Evolutionary conservation across 1,140 invertebrate genomes (phyloP).

Genomic region (Aphidius gifuensis): DNA sequence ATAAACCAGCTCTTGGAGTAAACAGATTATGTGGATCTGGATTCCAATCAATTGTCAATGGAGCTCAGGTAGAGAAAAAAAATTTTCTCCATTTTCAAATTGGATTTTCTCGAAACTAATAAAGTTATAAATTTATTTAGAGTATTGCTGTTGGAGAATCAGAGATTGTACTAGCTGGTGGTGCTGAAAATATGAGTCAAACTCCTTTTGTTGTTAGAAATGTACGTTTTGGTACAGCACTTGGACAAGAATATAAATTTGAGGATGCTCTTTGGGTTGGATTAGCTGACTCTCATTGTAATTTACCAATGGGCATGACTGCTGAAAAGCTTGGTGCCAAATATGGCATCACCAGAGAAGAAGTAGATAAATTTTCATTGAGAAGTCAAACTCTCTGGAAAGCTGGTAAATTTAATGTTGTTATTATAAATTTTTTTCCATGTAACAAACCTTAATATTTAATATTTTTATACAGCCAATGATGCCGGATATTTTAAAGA

Average conservation of each 20-base stretch:
- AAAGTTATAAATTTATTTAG: constrained; percentile 50
- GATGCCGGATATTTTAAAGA: constrained; percentile 85
- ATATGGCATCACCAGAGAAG: constrained; percentile 80
- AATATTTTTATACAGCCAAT: constrained; percentile 63
- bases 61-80: constrained; percentile 69
- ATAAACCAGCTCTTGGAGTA: constrained; percentile 76
- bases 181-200: constrained; percentile 94
- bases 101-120: neutral
- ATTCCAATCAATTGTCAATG: constrained; percentile 90
- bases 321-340: constrained; percentile 95
- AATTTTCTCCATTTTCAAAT: constrained; percentile 15
- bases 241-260: constrained; percentile 77
- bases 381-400: constrained; percentile 82
- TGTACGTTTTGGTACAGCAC: constrained; percentile 84
- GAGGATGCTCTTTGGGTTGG: constrained; percentile 94
- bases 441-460: neutral
- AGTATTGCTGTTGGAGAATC: constrained; percentile 86
- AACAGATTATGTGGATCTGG: constrained; percentile 94
- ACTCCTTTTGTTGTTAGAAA: constrained; percentile 86
- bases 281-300: constrained; percentile 84
- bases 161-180: constrained; percentile 86
- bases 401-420: constrained; percentile 55
- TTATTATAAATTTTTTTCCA: constrained; percentile 8
- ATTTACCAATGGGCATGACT: constrained; percentile 93
- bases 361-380: constrained; percentile 86